phyloP scores from a whole-genome alignment of 2,888 invertebrate species.

The Julus scandinavius region DNA sequence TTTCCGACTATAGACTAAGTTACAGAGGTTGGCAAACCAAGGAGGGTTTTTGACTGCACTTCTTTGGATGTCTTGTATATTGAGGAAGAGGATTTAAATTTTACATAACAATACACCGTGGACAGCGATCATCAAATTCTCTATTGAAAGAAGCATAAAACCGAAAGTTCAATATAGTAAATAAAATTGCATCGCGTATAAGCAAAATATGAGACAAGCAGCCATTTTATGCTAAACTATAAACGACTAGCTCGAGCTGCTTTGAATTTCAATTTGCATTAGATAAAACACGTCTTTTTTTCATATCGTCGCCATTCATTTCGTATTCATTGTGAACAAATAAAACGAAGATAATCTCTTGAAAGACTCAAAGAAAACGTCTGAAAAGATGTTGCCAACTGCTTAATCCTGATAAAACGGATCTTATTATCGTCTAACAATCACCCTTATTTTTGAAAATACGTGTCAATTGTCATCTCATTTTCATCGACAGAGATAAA shows the following conservation, averaged over 20 bases:
- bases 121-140: constrained; percentile 26
- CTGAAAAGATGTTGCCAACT: constrained; percentile 1
- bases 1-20: not conserved
- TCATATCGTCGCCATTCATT: constrained; percentile 1
- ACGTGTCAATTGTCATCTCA: not conserved
- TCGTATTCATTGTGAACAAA: not conserved
- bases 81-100: constrained; percentile 3
- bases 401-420: not conserved
- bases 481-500: too few species aligned
- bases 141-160: not conserved
- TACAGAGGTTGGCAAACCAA: not conserved
- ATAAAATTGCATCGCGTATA: not conserved
- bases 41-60: not conserved
- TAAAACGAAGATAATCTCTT: not conserved
- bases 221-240: not conserved
- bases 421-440: not conserved
- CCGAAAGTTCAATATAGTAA: not conserved
- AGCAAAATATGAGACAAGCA: not conserved
- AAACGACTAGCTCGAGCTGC: not conserved
- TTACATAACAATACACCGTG: constrained; percentile 28
- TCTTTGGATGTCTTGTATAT: not conserved
- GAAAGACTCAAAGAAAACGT: not conserved
- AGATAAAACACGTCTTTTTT: not conserved
- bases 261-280: constrained; percentile 21
- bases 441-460: not conserved